These are phyloP conservation scores for Drosophila formosana DNA, from an alignment of 2,888 invertebrate genomes.

Conservation along the genomic window DNA sequence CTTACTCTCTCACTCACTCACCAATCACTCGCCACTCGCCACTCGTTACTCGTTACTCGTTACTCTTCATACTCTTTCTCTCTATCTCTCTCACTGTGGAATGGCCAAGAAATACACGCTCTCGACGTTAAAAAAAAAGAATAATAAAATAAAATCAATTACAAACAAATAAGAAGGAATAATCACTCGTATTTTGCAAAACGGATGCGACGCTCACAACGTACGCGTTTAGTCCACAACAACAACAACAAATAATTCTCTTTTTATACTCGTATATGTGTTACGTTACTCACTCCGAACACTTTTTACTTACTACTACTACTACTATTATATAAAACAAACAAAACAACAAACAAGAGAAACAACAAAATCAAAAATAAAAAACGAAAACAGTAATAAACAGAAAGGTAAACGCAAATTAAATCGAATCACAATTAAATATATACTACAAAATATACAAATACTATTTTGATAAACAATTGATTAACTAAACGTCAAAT, in stretches of 20 bases:
- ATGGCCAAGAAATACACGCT: constrained; percentile 49
- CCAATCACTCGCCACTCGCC: constrained; percentile 26
- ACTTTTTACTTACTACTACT: constrained; percentile 27
- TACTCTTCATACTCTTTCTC: constrained; percentile 24
- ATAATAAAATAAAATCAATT: constrained; percentile 6
- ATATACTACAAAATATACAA: constrained; percentile 24
- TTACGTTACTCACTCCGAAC: constrained; percentile 40
- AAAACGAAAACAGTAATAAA: constrained; percentile 16
- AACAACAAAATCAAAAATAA: constrained; percentile 5
- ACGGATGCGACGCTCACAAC: constrained; percentile 40
- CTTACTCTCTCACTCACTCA: constrained; percentile 37
- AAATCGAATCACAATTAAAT: constrained; percentile 38
- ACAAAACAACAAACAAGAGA: constrained; percentile 16
- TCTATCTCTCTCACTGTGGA: constrained; percentile 46
- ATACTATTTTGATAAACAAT: constrained; percentile 38
- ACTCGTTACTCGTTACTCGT: constrained; percentile 37
- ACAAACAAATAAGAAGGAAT: constrained; percentile 12
- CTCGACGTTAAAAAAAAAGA: constrained; percentile 35
- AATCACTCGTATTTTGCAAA: constrained; percentile 27
- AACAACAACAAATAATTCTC: constrained; percentile 37
- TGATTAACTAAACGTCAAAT: constrained; percentile 50
- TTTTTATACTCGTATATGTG: constrained; percentile 28
- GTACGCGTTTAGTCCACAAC: constrained; percentile 53
- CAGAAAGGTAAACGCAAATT: constrained; percentile 31
- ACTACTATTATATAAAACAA: constrained; percentile 14